Percentiles rank a stretch among this genome's conserved stretches.
These are phyloP conservation scores for Varanus komodoensis DNA, from an alignment of 2,113 vertebrate species.

Conservation along the genomic window DNA sequence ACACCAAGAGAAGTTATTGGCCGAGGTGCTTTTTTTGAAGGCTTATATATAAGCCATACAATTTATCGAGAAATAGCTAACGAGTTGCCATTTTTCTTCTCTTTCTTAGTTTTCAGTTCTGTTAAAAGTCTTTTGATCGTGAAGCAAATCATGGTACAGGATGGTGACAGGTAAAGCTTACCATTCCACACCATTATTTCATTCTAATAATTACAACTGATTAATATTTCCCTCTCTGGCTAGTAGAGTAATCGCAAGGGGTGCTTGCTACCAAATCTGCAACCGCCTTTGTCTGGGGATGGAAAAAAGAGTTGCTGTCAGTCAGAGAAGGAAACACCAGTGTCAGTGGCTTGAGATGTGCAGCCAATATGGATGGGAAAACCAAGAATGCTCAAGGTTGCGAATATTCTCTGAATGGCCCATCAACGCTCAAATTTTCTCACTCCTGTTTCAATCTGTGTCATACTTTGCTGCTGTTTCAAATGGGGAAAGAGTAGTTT, in stretches of 20 bases:
- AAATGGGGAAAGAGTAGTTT: too few relatives aligned
- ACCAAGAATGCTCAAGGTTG: too few relatives aligned
- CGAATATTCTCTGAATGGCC: too few relatives aligned
- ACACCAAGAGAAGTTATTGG: constrained; percentile 50
- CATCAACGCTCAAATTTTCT: too few relatives aligned
- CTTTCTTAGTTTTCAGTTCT: constrained; percentile 34
- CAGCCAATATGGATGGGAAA: too few relatives aligned
- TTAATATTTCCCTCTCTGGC: constrained; percentile 54
- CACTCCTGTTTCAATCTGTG: too few relatives aligned
- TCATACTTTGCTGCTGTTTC: too few relatives aligned
- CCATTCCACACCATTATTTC: constrained; percentile 15
- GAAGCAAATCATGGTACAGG: constrained; percentile 20
- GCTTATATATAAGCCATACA: constrained; percentile 21
- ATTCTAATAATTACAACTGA: constrained; percentile 66
- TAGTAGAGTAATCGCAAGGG: background rate
- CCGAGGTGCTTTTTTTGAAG: constrained; percentile 42
- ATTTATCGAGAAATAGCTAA: constrained; percentile 56
- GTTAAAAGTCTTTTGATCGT: constrained; percentile 53
- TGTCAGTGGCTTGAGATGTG: too few relatives aligned
- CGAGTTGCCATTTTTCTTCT: constrained; percentile 35
- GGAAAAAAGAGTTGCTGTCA: too few relatives aligned
- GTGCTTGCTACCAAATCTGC: background rate
- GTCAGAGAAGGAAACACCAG: too few relatives aligned
- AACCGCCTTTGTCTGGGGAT: too few relatives aligned
- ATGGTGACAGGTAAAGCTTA: background rate